phyloP scores from a whole-genome alignment of 2,113 vertebrate species.

The Suricata suricatta region DNA sequence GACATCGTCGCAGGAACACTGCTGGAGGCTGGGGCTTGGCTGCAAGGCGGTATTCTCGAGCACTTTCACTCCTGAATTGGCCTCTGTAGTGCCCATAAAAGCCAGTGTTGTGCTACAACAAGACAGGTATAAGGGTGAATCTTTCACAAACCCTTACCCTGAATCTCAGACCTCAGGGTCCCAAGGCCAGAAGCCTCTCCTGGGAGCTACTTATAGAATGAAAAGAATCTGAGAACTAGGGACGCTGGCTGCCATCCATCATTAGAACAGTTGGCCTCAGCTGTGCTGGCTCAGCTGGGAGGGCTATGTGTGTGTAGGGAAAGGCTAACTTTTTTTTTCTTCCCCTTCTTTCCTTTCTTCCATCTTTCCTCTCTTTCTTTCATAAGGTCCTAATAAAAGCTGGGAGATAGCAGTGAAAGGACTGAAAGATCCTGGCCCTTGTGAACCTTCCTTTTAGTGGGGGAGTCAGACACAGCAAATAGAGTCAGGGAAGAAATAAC shows the following conservation, averaged over 20 bases:
- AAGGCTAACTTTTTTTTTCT: background rate
- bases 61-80: slow-evolving; percentile 79
- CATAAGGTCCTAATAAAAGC: background rate
- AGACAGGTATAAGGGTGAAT: slow-evolving; percentile 50
- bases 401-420: background rate
- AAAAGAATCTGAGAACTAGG: background rate
- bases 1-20: slow-evolving; percentile 72
- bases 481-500: background rate
- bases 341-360: background rate
- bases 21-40: slow-evolving; percentile 82
- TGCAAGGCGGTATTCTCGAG: slow-evolving; percentile 78
- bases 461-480: background rate
- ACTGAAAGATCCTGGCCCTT: background rate
- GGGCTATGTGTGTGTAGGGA: background rate
- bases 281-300: background rate
- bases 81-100: slow-evolving; percentile 88
- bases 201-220: background rate
- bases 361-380: background rate
- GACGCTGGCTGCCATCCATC: background rate
- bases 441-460: background rate
- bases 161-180: background rate
- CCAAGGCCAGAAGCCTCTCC: background rate
- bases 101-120: slow-evolving; percentile 83
- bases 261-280: background rate
- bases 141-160: background rate